Conservation (phyloP, 2,888 invertebrate genomes). For the Cheilosia soror region DNA sequence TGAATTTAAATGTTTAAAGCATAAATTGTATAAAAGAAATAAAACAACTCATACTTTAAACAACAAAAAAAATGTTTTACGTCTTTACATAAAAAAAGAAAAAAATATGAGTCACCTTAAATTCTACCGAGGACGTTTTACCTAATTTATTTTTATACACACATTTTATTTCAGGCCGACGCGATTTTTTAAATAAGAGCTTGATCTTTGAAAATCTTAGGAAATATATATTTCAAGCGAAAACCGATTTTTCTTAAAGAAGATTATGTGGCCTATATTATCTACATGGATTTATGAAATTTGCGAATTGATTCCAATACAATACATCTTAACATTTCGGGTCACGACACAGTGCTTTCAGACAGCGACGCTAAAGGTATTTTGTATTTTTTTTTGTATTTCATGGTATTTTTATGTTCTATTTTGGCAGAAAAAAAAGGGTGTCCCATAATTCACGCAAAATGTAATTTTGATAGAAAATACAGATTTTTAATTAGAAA, state of each 20-base stretch:
- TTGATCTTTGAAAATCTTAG: slow-evolving; percentile 1
- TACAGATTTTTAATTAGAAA: no score
- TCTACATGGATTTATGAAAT: neutral
- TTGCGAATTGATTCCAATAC: neutral
- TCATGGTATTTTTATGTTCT: no score
- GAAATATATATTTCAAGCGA: slow-evolving; percentile 1
- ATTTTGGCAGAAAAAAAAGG: no score
- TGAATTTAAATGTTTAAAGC: slow-evolving; percentile 13
- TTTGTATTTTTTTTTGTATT: no score
- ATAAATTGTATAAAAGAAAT: slow-evolving; percentile 18
- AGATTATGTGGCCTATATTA: neutral
- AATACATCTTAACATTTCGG: neutral
- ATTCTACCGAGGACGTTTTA: slow-evolving; percentile 1
- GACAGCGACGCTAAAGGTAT: neutral
- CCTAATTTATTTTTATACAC: neutral
- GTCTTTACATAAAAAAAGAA: neutral
- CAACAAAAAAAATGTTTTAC: neutral
- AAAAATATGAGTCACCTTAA: no score
- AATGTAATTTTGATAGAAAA: no score
- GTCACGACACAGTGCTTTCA: neutral
- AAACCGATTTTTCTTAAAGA: neutral
- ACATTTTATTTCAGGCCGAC: neutral
- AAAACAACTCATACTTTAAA: neutral
- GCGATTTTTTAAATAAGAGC: slow-evolving; percentile 10
- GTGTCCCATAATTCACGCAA: no score